Evolutionary conservation across 2,888 invertebrate species (phyloP).

Genomic region (Loripinus fragilis): DNA sequence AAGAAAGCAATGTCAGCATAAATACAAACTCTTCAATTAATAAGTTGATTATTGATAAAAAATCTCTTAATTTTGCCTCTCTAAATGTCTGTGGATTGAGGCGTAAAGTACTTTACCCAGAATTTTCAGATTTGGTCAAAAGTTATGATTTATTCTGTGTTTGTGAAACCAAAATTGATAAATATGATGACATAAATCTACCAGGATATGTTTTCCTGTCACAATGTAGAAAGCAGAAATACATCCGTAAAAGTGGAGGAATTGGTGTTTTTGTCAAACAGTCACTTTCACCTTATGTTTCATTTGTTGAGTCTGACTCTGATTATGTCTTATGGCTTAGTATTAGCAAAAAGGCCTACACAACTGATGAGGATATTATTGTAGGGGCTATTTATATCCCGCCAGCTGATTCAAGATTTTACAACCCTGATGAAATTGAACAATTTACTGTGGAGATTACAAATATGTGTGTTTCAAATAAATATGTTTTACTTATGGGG

Average conservation of each 20-base stretch:
- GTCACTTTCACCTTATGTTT: not conserved
- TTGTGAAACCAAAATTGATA: constrained; percentile 11
- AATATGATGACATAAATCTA: constrained; percentile 3
- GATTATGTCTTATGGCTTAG: constrained; percentile 1
- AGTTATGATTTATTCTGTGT: constrained; percentile 12
- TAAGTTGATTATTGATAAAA: not conserved
- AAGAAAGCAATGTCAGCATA: not conserved
- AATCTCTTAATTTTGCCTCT: not conserved
- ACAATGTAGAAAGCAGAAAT: constrained; percentile 8
- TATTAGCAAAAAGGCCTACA: constrained; percentile 10
- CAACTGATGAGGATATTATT: not conserved
- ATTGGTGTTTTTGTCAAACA: constrained; percentile 12
- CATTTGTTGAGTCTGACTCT: constrained; percentile 9
- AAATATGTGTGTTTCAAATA: constrained; percentile 14
- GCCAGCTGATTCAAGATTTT: not conserved
- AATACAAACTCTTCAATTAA: not conserved
- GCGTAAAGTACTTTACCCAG: constrained; percentile 11
- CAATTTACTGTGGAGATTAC: constrained; percentile 1
- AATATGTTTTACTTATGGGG: not conserved
- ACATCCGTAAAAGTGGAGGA: constrained; percentile 9
- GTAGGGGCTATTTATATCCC: constrained; percentile 5
- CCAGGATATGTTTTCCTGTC: constrained; percentile 1
- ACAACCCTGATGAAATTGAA: not conserved
- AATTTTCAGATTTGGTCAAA: constrained; percentile 7
- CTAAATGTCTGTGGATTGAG: constrained; percentile 10